Percentiles rank a stretch among this genome's conserved stretches.
Conservation (phyloP, 2,797 vertebrate species). For the Falco naumanni region DNA sequence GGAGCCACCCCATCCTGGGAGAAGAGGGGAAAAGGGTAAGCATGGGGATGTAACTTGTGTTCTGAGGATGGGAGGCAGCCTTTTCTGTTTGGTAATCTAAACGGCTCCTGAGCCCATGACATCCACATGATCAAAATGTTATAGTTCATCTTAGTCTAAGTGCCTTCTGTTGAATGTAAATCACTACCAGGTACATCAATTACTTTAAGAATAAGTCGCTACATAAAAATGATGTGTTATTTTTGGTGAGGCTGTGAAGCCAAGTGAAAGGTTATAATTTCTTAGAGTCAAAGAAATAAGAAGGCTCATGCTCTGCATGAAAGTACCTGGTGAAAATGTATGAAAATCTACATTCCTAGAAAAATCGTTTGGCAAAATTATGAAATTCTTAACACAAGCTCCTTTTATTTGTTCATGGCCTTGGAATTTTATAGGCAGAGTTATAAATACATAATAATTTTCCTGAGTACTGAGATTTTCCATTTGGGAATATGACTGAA, state of each 20-base stretch:
- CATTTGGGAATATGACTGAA: neutral
- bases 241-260: neutral
- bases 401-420: neutral
- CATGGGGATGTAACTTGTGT: neutral
- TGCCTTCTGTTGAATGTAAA: neutral
- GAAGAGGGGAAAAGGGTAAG: neutral
- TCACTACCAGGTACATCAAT: neutral
- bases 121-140: neutral
- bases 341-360: neutral
- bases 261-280: neutral
- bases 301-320: neutral
- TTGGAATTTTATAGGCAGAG: neutral
- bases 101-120: neutral
- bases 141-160: neutral
- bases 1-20: neutral
- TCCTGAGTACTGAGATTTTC: neutral
- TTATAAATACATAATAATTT: neutral
- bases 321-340: neutral
- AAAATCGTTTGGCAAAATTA: neutral
- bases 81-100: neutral
- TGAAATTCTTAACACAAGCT: neutral
- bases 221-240: neutral
- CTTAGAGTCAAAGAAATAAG: neutral
- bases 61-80: neutral
- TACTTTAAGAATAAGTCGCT: neutral